phyloP scores from a whole-genome alignment of 1,140 invertebrate genomes.

The Epicauta chinensis region DNA sequence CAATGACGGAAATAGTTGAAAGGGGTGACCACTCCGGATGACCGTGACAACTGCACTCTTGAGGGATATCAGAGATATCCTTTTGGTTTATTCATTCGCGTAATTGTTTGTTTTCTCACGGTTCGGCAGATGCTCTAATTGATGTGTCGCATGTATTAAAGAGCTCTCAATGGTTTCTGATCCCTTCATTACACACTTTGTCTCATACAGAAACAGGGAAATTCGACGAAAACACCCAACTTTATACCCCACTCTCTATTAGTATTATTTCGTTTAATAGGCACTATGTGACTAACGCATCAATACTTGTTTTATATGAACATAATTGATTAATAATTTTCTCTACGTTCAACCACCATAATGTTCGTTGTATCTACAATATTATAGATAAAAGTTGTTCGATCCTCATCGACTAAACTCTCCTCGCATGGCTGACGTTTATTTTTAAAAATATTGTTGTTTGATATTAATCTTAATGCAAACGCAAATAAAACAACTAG shows the following conservation, averaged over 20 bases:
- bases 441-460: slow-evolving; percentile 22
- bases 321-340: background rate
- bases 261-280: no score
- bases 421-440: no score
- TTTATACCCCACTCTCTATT: no score
- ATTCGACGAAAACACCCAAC: slow-evolving; percentile 8
- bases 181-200: slow-evolving; percentile 28
- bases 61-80: slow-evolving; percentile 29
- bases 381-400: no score
- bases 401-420: no score
- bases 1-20: slow-evolving; percentile 24
- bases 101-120: slow-evolving; percentile 45
- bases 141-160: slow-evolving; percentile 38
- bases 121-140: slow-evolving; percentile 39
- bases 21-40: slow-evolving; percentile 36
- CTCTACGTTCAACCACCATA: background rate
- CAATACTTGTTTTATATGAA: background rate
- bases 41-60: slow-evolving; percentile 39
- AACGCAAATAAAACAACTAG: slow-evolving; percentile 27
- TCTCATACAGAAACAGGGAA: slow-evolving; percentile 29
- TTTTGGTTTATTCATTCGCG: slow-evolving; percentile 28
- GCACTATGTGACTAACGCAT: slow-evolving; percentile 10
- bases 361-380: no score
- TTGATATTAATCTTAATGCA: slow-evolving; percentile 31
- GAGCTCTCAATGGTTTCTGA: slow-evolving; percentile 31